phyloP scores from a whole-genome alignment of 2,797 vertebrate genomes.

The Triplophysa bombifrons region DNA sequence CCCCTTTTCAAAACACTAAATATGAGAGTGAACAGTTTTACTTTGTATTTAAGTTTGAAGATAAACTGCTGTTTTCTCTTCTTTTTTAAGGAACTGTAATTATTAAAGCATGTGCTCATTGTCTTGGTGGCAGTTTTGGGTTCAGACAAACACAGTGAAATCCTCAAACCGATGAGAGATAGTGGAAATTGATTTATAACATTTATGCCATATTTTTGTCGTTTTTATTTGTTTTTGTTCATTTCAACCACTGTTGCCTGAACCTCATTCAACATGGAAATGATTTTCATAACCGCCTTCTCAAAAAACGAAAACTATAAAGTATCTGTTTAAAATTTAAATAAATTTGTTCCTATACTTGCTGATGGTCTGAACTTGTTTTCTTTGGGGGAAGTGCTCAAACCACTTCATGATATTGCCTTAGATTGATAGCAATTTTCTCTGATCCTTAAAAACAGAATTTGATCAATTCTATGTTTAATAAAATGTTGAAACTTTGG shows the following conservation, averaged over 20 bases:
- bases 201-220: constrained; percentile 82
- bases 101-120: constrained; percentile 88
- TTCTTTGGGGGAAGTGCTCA: constrained; percentile 51
- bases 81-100: constrained; percentile 78
- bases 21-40: constrained; percentile 72
- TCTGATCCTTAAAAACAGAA: too few species aligned
- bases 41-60: constrained; percentile 80
- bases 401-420: too few species aligned
- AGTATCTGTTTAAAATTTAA: constrained; percentile 99
- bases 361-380: constrained; percentile 66
- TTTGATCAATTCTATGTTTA: too few species aligned
- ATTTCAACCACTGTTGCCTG: constrained; percentile 88
- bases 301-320: constrained; percentile 86
- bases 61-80: constrained; percentile 78
- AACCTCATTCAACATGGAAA: constrained; percentile 90
- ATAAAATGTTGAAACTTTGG: too few species aligned
- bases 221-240: constrained; percentile 78
- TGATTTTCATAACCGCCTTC: constrained; percentile 99
- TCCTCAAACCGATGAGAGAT: constrained; percentile 70
- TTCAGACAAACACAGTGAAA: constrained; percentile 69
- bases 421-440: too few species aligned
- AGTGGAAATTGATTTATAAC: constrained; percentile 79
- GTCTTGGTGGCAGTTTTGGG: constrained; percentile 72
- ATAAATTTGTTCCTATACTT: constrained; percentile 99
- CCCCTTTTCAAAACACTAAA: constrained; percentile 83